Conservation (phyloP, 2,888 invertebrate genomes). For the Ecliptopera silaceata region DNA sequence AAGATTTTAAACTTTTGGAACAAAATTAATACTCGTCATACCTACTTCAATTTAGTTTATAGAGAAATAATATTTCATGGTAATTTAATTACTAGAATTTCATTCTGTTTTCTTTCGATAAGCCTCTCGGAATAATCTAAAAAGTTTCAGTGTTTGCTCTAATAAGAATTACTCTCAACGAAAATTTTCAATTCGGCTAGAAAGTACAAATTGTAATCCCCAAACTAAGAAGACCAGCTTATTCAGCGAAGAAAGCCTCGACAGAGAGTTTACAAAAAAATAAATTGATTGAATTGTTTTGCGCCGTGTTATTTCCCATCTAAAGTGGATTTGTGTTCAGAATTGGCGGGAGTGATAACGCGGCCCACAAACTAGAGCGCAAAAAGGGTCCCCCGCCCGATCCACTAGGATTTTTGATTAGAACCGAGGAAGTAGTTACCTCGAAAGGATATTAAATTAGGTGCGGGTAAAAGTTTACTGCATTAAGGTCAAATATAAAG, state of each 20-base stretch:
- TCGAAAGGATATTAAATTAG: not conserved
- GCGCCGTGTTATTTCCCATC: slow-evolving; percentile 35
- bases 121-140: not conserved
- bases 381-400: slow-evolving; percentile 27
- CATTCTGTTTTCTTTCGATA: not conserved
- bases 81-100: not conserved
- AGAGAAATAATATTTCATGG: too few relatives aligned
- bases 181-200: slow-evolving; percentile 5
- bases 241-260: slow-evolving; percentile 27
- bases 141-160: not conserved
- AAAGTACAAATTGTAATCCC: slow-evolving; percentile 25
- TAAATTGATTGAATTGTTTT: slow-evolving; percentile 36
- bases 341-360: slow-evolving; percentile 37
- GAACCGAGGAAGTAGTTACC: slow-evolving; percentile 19
- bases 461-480: slow-evolving; percentile 29
- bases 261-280: slow-evolving; percentile 25
- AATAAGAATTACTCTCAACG: slow-evolving; percentile 3
- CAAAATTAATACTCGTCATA: slow-evolving; percentile 2
- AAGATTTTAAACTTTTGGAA: slow-evolving; percentile 8
- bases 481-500: not conserved
- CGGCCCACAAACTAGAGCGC: slow-evolving; percentile 28
- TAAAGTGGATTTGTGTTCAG: slow-evolving; percentile 35
- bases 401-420: slow-evolving; percentile 33
- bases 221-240: slow-evolving; percentile 24
- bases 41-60: too few relatives aligned